Base-by-base conservation (phyloP, 2,888 invertebrate species). In the Meganola albula region DNA sequence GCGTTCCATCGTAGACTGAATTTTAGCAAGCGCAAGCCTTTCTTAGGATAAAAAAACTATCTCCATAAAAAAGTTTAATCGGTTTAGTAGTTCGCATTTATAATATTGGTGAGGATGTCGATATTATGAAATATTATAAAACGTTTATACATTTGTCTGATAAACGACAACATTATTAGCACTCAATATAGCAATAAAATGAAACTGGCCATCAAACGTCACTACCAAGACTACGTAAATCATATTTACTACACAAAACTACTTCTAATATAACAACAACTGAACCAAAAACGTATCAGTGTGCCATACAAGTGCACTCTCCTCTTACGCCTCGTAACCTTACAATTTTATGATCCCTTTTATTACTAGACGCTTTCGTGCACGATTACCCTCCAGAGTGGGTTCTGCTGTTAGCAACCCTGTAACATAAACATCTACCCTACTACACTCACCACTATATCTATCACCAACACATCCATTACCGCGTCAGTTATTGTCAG, bases 301-400 rank as follows among this genome's bases (percentile, higher is more conserved):
- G 78, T 76, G 72, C 78, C 74, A 77, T 77, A 74, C 62, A 63
- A 78, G 74, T 77, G 79, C 82, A 79, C 79, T 80, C 74, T 66
- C 61, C 67, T 71, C 53, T 78, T 73, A 59, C 73, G 63, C 74
- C 68, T 80, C 83, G 82, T 84, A 82, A 84, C 79, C 72, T 80
- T 79, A 80, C 79, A 76, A 77, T 80, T 84, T 84, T 84, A 84
- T 76, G 83, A 79, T 64, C 74, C 59, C 73, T 83, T 84, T 84
- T 84, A 85, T 84, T 83, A 78, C 84, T 70, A 78, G 79, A 82
- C 84, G 84, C 84, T 85, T 85, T 85, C 84, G 82, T 83, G 82
- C 82, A 62, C 84, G 83, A 85, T 84, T 84, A 85, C 84, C 83
- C 84, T 77, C 82, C 66, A 69, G 84, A 85, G 84, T 85, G 84